Evolutionary conservation across 2,888 invertebrate genomes (phyloP).

Genomic region (Sarcophaga carnaria): DNA sequence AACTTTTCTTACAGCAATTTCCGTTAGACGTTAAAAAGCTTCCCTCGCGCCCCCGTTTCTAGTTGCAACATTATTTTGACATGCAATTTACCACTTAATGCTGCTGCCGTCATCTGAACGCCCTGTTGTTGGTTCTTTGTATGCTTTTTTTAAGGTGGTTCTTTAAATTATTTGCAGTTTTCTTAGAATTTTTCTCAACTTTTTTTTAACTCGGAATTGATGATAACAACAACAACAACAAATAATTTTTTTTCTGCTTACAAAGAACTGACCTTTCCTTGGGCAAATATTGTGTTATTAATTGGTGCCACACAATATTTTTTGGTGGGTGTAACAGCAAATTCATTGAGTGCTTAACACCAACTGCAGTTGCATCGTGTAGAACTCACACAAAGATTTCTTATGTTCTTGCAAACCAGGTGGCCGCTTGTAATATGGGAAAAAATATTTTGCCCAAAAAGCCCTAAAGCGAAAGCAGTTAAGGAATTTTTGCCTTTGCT

Average conservation of each 20-base stretch:
- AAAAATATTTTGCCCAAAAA: not conserved
- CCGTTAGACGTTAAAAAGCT: slow-evolving; percentile 49
- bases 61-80: slow-evolving; percentile 53
- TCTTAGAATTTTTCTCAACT: slow-evolving; percentile 21
- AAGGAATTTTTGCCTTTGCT: not conserved
- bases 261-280: slow-evolving; percentile 59
- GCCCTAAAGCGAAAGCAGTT: not conserved
- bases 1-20: slow-evolving; percentile 59
- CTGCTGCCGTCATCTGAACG: slow-evolving; percentile 54
- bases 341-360: slow-evolving; percentile 1
- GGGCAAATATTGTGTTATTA: slow-evolving; percentile 35
- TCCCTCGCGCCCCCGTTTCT: slow-evolving; percentile 12
- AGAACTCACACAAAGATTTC: not conserved
- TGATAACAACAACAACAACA: not conserved
- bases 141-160: slow-evolving; percentile 46
- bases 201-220: too few relatives aligned
- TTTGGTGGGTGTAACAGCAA: slow-evolving; percentile 15
- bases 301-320: slow-evolving; percentile 22
- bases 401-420: not conserved
- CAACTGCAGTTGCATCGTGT: not conserved
- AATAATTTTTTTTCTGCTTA: not conserved
- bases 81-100: slow-evolving; percentile 65
- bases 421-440: not conserved
- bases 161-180: slow-evolving; percentile 39
- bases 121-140: slow-evolving; percentile 35